A percentile compares a stretch with the other conserved stretches of the same genome.
These are phyloP conservation scores for Arrhamphus sclerolepis DNA, from an alignment of 2,797 vertebrate species.

Conservation along the genomic window DNA sequence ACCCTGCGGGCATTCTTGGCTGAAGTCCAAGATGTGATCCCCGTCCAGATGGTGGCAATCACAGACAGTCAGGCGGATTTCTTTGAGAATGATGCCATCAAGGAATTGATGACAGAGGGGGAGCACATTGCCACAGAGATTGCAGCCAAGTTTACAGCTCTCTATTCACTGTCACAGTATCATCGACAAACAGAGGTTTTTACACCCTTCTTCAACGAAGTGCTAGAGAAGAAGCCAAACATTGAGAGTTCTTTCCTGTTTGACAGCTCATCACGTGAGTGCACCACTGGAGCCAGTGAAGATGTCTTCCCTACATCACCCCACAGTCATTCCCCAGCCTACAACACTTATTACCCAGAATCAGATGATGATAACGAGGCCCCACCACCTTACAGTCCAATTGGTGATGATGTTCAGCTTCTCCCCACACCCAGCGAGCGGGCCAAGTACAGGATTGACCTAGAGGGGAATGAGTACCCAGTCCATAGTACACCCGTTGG, in stretches of 20 bases:
- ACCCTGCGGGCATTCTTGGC: conserved; percentile 96
- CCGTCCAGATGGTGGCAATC: conserved; percentile 97
- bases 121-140: conserved; percentile 99
- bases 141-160: conserved; percentile 94
- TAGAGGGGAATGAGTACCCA: conserved; percentile 97
- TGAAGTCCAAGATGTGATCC: conserved; percentile 97
- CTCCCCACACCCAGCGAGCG: conserved; percentile 93
- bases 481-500: conserved; percentile 94
- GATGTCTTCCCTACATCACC: conserved; percentile 94
- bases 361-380: conserved; percentile 98
- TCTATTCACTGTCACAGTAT: conserved; percentile 98
- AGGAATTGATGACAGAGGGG: conserved; percentile 98
- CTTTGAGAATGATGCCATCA: conserved; percentile 97
- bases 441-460: conserved; percentile 91
- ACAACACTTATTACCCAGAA: conserved; percentile 90
- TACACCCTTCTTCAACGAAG: conserved; percentile 96
- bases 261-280: conserved; percentile 88
- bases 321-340: conserved; percentile 89
- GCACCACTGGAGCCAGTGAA: conserved; percentile 84
- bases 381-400: conserved; percentile 97
- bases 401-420: conserved; percentile 96
- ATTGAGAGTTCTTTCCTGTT: conserved; percentile 95
- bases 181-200: conserved; percentile 98
- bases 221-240: conserved; percentile 92
- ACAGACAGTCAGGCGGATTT: conserved; percentile 99